Evolutionary conservation across 1,140 invertebrate genomes (phyloP).

Genomic region (Pseudomyrmex pallidus): DNA sequence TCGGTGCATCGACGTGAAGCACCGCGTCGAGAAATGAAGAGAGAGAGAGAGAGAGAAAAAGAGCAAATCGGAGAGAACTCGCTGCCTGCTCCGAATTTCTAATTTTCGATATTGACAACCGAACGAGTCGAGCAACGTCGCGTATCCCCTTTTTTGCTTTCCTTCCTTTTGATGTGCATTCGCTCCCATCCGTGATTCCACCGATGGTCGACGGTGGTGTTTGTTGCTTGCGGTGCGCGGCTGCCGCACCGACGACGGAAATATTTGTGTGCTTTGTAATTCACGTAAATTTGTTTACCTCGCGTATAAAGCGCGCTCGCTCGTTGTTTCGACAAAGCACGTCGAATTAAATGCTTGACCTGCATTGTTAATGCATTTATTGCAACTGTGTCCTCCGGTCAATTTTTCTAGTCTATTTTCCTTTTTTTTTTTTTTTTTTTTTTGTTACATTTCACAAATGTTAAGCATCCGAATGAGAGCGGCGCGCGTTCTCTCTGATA

Average conservation of each 20-base stretch:
- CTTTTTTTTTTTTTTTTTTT: too few species aligned
- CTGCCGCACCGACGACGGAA: slow-evolving; percentile 18
- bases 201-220: slow-evolving; percentile 8
- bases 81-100: slow-evolving; percentile 68
- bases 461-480: too few species aligned
- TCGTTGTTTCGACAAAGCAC: slow-evolving; percentile 34
- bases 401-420: too few species aligned
- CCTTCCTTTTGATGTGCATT: slow-evolving; percentile 6
- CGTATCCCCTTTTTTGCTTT: slow-evolving; percentile 18
- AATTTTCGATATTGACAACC: slow-evolving; percentile 71
- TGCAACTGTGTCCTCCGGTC: not conserved
- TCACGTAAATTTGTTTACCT: slow-evolving; percentile 47
- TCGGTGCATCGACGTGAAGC: slow-evolving; percentile 19
- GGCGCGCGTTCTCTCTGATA: too few species aligned
- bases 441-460: too few species aligned
- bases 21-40: not conserved
- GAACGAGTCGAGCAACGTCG: slow-evolving; percentile 44
- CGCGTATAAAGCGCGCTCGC: slow-evolving; percentile 11
- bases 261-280: slow-evolving; percentile 55
- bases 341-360: slow-evolving; percentile 39
- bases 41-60: not conserved
- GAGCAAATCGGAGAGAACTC: not conserved
- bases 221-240: slow-evolving; percentile 24
- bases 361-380: slow-evolving; percentile 38
- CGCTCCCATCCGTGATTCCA: slow-evolving; percentile 29